phyloP scores from a whole-genome alignment of 2,113 vertebrate species.

The Empidonax traillii region DNA sequence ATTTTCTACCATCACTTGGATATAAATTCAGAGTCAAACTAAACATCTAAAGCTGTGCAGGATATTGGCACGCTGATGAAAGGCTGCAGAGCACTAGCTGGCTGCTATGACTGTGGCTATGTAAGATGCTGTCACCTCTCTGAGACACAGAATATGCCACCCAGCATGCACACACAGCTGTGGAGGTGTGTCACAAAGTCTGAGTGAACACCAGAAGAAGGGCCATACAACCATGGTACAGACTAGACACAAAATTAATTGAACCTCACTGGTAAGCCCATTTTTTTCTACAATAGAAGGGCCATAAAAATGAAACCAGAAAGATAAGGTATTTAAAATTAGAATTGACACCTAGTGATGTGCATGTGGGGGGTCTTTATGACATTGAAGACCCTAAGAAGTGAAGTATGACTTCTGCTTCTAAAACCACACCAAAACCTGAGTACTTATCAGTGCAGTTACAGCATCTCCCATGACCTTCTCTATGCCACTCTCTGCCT shows the following conservation, averaged over 20 bases:
- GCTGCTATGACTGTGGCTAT: neutral
- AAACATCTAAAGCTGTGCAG: neutral
- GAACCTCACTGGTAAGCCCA: neutral
- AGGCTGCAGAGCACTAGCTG: neutral
- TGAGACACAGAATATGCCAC: neutral
- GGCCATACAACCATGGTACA: neutral
- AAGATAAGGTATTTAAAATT: neutral
- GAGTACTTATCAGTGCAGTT: neutral
- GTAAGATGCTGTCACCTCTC: neutral
- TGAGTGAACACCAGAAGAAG: neutral
- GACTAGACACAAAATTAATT: neutral
- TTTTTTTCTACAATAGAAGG: neutral
- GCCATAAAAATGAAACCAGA: neutral
- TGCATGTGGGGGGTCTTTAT: neutral
- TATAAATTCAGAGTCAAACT: neutral
- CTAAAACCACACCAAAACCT: neutral
- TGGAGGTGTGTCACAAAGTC: neutral
- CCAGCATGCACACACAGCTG: neutral
- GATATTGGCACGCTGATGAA: neutral
- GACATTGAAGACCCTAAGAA: neutral
- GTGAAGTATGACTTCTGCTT: neutral
- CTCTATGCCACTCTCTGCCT: neutral
- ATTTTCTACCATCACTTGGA: neutral
- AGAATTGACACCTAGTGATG: neutral
- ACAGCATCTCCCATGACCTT: neutral